Base-by-base conservation (phyloP, 2,113 vertebrate species). In the Limnothrissa miodon region DNA sequence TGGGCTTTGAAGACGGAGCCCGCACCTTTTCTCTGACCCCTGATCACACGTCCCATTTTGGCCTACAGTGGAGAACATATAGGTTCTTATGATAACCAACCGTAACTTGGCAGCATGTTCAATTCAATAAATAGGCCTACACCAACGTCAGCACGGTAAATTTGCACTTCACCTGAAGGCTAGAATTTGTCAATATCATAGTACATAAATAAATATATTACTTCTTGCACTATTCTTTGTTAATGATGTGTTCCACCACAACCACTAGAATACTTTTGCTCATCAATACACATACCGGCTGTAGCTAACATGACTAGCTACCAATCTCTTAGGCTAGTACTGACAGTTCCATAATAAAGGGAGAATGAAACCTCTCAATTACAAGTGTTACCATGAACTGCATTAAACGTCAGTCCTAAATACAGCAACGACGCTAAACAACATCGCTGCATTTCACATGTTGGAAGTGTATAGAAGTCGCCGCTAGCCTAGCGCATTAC, bases 1-100 rank as follows among this genome's bases (percentile, higher is more conserved):
- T 99, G 98, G 66, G 98, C 97, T 82, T 96, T 96, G 93, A 99
- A 99, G 29, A 99, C 98, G 7, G 98, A 99, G 36, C 98, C 98
- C 6, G 97, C 97, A 81, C 98, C 98, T 85, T 99, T 99, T 85
- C 97, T 96, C 95, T 99, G 98, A 85, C 97, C 97, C 88, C 98
- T 96, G 92, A 99, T 99, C 45, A 99, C 98, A 89, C 98, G 97
- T 79, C 98, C 98, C 97, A 99, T 99, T 85, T 92, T 91, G 93
- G 80, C 87, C 93, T 51, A 10, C 74, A 0, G 39, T 88, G 87
- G n/a, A 86, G n/a, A 44, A 17, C 21, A 51, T 21, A 36, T 36
- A n/a, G 45, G n/a, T 8, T 21, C 10, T 36, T 45, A 17, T 74
- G 11, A 74, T 10, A 2, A 0, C 29, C 25, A 62, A 1, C 6